phyloP scores from a whole-genome alignment of 2,113 vertebrate genomes.

The Solea solea region DNA sequence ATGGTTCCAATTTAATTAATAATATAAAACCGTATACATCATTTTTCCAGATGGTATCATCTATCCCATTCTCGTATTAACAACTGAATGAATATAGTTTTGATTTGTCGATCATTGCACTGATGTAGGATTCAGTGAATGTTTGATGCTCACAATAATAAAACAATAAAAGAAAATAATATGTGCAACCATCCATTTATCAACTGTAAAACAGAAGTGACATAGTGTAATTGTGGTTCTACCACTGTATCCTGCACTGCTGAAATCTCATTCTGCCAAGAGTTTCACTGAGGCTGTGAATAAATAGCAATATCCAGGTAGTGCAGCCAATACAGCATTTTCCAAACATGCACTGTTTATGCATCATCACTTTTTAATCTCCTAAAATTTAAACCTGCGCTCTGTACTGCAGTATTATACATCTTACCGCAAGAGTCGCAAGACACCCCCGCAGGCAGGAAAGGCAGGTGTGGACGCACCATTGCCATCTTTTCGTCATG shows the following conservation, averaged over 20 bases:
- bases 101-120: neutral
- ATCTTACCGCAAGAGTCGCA: conserved; percentile 33
- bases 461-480: conserved; percentile 11
- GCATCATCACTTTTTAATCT: conserved; percentile 58
- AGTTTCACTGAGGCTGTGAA: conserved; percentile 30
- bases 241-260: conserved; percentile 31
- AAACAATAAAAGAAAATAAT: neutral
- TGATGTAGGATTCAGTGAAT: conserved; percentile 9
- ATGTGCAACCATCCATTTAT: conserved; percentile 38
- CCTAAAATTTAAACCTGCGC: conserved; percentile 38
- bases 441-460: conserved; percentile 23
- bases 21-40: conserved; percentile 1
- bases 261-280: conserved; percentile 35
- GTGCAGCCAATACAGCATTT: conserved; percentile 21
- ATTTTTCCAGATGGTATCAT: neutral
- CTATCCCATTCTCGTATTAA: neutral
- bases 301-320: conserved; percentile 45
- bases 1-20: conserved; percentile 22
- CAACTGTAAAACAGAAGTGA: conserved; percentile 46
- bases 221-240: conserved; percentile 27
- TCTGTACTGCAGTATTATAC: conserved; percentile 38
- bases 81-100: neutral
- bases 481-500: conserved; percentile 29
- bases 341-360: conserved; percentile 51
- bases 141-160: conserved; percentile 13